phyloP scores from a whole-genome alignment of 2,113 vertebrate genomes.

The Orycteropus afer region DNA sequence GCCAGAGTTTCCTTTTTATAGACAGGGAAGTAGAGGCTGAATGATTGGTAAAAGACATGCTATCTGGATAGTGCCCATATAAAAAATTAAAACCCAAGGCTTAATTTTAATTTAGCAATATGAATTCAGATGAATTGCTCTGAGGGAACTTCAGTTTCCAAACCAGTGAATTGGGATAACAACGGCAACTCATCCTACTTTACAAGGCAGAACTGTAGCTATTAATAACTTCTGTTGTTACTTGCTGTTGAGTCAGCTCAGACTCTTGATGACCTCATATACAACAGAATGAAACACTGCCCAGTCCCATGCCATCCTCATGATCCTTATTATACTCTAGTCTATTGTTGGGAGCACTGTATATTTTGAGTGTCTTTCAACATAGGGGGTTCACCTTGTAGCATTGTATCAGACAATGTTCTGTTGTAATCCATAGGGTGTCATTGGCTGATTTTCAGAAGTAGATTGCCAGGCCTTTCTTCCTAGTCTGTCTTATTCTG shows the following conservation, averaged over 20 bases:
- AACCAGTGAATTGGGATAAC: not conserved
- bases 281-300: not conserved
- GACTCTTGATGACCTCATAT: not conserved
- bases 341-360: not conserved
- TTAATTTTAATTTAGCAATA: not conserved
- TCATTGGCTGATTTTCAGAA: not conserved
- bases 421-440: not conserved
- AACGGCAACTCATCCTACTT: not conserved
- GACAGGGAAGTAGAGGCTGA: not conserved
- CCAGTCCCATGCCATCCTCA: not conserved
- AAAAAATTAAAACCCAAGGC: not conserved
- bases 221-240: not conserved
- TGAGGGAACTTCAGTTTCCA: not conserved
- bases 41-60: no score
- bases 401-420: not conserved
- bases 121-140: not conserved
- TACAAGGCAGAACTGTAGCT: not conserved
- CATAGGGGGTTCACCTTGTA: not conserved
- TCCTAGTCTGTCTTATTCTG: not conserved
- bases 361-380: not conserved
- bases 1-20: not conserved
- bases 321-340: not conserved
- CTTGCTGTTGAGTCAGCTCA: not conserved
- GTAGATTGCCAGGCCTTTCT: not conserved
- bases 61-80: no score